Percentiles rank a stretch among this genome's conserved stretches.
Conservation (phyloP, 92 coral and sea anemone species). For the Nematostella vectensis region DNA sequence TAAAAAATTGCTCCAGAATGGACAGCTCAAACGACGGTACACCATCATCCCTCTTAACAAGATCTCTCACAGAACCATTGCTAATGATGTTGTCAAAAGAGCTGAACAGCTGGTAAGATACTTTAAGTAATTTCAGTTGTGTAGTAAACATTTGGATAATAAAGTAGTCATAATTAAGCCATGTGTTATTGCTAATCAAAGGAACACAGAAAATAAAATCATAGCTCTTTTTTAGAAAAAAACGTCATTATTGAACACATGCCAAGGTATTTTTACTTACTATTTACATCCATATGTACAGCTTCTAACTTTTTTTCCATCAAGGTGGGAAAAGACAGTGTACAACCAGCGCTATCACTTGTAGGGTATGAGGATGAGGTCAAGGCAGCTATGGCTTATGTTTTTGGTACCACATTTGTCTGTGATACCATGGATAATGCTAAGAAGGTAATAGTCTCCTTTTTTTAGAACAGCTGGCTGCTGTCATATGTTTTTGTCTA, state of each 20-base stretch:
- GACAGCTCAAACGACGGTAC: conserved; percentile 84
- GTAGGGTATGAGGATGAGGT: conserved; percentile 94
- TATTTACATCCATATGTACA: too few species aligned
- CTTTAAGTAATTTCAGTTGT: neutral
- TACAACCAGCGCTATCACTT: conserved; percentile 77
- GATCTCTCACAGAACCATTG: conserved; percentile 63
- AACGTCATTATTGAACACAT: too few species aligned
- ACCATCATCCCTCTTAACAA: conserved; percentile 92
- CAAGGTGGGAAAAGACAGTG: conserved; percentile 95
- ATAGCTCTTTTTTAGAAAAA: too few species aligned
- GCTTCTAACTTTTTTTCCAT: too few species aligned
- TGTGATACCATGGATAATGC: conserved; percentile 87
- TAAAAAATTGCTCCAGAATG: conserved; percentile 92
- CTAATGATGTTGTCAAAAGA: conserved; percentile 54
- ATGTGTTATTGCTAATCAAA: neutral
- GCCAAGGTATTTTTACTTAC: too few species aligned
- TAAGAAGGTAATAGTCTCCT: conserved; percentile 61
- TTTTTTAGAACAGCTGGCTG: neutral
- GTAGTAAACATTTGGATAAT: too few species aligned
- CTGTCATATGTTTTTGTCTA: too few species aligned
- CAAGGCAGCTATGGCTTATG: conserved; percentile 92
- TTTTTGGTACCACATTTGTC: conserved; percentile 83
- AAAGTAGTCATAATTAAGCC: neutral
- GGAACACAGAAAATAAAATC: too few species aligned
- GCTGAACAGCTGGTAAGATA: conserved; percentile 75